Evolutionary conservation across 2,113 vertebrate genomes (phyloP).

Genomic region (Anarrhichthys ocellatus): DNA sequence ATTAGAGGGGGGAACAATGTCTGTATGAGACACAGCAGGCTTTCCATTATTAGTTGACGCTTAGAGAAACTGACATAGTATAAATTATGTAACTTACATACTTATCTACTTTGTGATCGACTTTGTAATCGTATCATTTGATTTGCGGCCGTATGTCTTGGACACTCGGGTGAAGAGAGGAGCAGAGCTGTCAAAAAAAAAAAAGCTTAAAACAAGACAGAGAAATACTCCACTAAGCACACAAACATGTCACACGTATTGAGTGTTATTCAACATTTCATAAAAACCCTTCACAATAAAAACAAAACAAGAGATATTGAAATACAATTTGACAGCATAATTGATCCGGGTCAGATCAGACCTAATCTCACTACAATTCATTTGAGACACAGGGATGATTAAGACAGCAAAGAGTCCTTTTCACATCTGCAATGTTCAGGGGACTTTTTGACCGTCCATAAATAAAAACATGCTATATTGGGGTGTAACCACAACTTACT

Average conservation of each 20-base stretch:
- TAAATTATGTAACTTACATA: background rate
- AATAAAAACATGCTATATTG: slow-evolving; percentile 91
- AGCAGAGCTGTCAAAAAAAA: background rate
- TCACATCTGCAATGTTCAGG: slow-evolving; percentile 68
- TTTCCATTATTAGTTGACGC: background rate
- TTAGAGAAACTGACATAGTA: background rate
- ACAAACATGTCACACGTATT: slow-evolving; percentile 4
- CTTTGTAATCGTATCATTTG: no score
- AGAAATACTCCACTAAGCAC: background rate
- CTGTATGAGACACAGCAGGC: background rate
- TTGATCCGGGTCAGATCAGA: no score
- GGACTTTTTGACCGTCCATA: slow-evolving; percentile 73
- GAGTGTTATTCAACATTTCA: slow-evolving; percentile 20
- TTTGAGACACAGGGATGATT: slow-evolving; percentile 93
- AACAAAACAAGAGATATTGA: no score
- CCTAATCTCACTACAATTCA: no score
- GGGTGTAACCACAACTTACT: no score
- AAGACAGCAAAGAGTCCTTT: slow-evolving; percentile 73
- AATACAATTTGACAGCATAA: no score
- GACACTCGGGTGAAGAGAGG: no score
- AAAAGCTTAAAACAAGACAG: background rate
- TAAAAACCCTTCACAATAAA: no score
- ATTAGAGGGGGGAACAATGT: no score
- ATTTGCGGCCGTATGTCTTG: no score
- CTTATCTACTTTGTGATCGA: background rate